Evolutionary conservation across 30 jellyfish, hydroid and myxozoan species (phyloP), one percentile per base, ranked within the genome.

Genomic region (Hydractinia symbiolongicarpus): DNA sequence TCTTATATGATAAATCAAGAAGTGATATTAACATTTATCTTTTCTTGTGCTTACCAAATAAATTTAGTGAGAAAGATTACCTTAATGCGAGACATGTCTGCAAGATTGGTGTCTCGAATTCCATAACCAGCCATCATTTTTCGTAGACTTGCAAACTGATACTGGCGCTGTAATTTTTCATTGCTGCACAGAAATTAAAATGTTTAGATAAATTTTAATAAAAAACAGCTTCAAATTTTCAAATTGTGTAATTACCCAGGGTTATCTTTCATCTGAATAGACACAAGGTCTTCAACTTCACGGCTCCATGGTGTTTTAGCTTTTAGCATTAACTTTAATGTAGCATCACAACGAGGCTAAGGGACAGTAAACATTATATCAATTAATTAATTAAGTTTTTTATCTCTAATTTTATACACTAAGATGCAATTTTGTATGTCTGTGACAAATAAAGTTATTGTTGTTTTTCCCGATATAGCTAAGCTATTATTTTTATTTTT

Each of bases 221-320:
- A 14, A 30, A 8, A 20, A 9, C 1, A 8, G 51, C 0, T 50
- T 15, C 52, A 7, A 7, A 0, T 13, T 11, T 50, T 71, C 4
- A 15, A 0, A 67, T 13, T 13, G 51, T 67, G 1, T 10, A 1
- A 15, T 67, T 67, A 90, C 97, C 78, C 75, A 40, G 97, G 97
- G 61, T 86, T 54, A 5, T 75, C 70, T 67, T 77, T 66, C 88
- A 90, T 73, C 87, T 75, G 77, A 5, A 86, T 20, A 40, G 86
- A 58, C 4, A 87, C 97, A 52, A 90, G 82, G 20, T 58, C 61
- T 21, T 83, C 95, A 44, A 93, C 95, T 61, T 84, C 93, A 21
- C 79, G 40, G 72, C 95, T 86, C 98, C 98, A 93, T 5, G 98
- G 96, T 9, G 74, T 72, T 40, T 76, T 60, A 4, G 96, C 95